Conservation (phyloP, 2,888 invertebrate genomes). For the Cephus nigrinus region DNA sequence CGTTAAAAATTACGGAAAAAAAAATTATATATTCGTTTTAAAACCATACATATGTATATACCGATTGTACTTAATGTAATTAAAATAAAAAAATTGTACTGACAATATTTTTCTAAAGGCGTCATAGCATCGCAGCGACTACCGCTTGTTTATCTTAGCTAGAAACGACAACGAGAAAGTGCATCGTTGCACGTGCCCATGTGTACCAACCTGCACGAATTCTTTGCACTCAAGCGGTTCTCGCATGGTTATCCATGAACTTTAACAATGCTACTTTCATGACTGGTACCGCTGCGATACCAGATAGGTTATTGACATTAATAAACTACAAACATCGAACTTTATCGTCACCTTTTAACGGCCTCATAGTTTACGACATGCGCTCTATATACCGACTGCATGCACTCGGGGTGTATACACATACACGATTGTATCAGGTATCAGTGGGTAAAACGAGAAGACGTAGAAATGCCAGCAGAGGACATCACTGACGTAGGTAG, state of each 20-base stretch:
- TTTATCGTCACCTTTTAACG: conserved; percentile 32
- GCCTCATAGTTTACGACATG: conserved; percentile 30
- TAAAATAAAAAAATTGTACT: background rate
- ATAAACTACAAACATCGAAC: conserved; percentile 38
- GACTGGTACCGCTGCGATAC: conserved; percentile 17
- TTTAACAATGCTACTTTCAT: conserved; percentile 30
- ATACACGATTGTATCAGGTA: background rate
- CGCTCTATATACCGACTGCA: background rate
- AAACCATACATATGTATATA: no score
- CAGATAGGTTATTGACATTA: conserved; percentile 37
- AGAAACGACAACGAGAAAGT: background rate
- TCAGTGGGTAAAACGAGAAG: background rate
- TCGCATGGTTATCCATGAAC: conserved; percentile 21
- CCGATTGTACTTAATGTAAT: no score
- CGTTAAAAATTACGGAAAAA: background rate
- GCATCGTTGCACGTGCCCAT: background rate
- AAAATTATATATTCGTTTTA: no score
- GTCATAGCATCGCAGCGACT: background rate
- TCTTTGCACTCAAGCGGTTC: background rate
- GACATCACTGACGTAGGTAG: background rate
- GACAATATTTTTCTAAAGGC: background rate
- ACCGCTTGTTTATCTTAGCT: background rate
- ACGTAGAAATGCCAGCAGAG: background rate
- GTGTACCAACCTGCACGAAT: background rate
- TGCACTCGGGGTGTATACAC: background rate